phyloP scores from a whole-genome alignment of 2,888 invertebrate species.

The Epirrhoe alternata region DNA sequence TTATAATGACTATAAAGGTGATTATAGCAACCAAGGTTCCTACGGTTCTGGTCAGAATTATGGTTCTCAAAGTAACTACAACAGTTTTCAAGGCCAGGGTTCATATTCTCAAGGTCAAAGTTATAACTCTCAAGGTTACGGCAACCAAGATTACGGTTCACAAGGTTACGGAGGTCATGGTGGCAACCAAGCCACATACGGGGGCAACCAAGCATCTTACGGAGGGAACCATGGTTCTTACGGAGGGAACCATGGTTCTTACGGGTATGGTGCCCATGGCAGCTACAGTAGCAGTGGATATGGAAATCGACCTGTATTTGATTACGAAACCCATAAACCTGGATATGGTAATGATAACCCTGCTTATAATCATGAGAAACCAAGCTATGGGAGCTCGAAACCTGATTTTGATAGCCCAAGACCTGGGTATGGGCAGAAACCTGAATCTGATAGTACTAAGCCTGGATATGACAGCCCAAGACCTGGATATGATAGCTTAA shows the following conservation, averaged over 20 bases:
- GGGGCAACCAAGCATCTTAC: slow-evolving; percentile 18
- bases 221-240: slow-evolving; percentile 16
- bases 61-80: slow-evolving; percentile 17
- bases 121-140: neutral
- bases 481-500: no score
- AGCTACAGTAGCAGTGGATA: slow-evolving; percentile 26
- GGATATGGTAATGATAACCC: slow-evolving; percentile 34
- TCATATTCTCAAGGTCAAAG: slow-evolving; percentile 6
- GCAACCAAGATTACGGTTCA: no score
- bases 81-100: slow-evolving; percentile 19
- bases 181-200: slow-evolving; percentile 17
- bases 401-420: slow-evolving; percentile 30
- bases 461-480: slow-evolving; percentile 30
- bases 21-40: slow-evolving; percentile 31
- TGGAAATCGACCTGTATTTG: slow-evolving; percentile 29
- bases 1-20: slow-evolving; percentile 29
- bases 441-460: slow-evolving; percentile 25
- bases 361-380: slow-evolving; percentile 28
- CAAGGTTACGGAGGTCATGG: slow-evolving; percentile 18
- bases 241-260: slow-evolving; percentile 20
- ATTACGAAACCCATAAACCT: slow-evolving; percentile 28
- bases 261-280: slow-evolving; percentile 9
- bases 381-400: slow-evolving; percentile 28
- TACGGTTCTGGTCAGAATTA: slow-evolving; percentile 23
- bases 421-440: slow-evolving; percentile 24